Base-by-base conservation (phyloP, 2,888 invertebrate species). In the Tinea pellionella region DNA sequence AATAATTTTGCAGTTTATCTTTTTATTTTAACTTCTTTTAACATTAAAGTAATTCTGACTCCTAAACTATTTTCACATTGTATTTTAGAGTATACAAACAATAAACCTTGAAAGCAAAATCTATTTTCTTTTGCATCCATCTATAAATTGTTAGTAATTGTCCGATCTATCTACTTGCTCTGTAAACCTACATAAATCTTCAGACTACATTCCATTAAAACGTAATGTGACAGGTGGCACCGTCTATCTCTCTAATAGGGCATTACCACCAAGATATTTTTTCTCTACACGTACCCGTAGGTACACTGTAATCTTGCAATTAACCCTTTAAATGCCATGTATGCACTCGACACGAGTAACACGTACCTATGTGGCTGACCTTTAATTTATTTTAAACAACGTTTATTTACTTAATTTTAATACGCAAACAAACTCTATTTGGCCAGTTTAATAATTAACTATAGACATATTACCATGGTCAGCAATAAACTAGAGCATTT, bases 41-140 rank as follows among this genome's bases (percentile, higher is more conserved):
- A 24, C 24, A 24, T 24, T 24, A n/a, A n/a, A n/a, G n/a, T n/a
- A n/a, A n/a, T n/a, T n/a, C n/a, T n/a, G n/a, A n/a, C n/a, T n/a
- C n/a, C n/a, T n/a, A n/a, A n/a, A n/a, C n/a, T n/a, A 24, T 24
- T 6, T 24, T 24, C 2, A 24, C 6, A 24, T 24, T 2, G 24
- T 24, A 24, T 24, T 3, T 24, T 6, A 24, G 24, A 24, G 6
- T 24, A 24, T 24, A 24, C 24, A 30, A 19, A 58, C 41, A 58
- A 61, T 30, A 60, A 62, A 58, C 37, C 37, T 30, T 60, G 53
- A 11, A 47, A 19, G 29, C 18, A 11, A 2, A 13, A 16, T n/a
- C 19, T 51, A 59, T 51, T 30, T 60, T 51, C 37, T 2, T 37
- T 6, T 47, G 47, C 15, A 47, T 47, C 41, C 8, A 41, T 41